Percentiles rank a stretch among this genome's conserved stretches.
Conservation (phyloP, 2,797 vertebrate species). For the Acipenser ruthenus region DNA sequence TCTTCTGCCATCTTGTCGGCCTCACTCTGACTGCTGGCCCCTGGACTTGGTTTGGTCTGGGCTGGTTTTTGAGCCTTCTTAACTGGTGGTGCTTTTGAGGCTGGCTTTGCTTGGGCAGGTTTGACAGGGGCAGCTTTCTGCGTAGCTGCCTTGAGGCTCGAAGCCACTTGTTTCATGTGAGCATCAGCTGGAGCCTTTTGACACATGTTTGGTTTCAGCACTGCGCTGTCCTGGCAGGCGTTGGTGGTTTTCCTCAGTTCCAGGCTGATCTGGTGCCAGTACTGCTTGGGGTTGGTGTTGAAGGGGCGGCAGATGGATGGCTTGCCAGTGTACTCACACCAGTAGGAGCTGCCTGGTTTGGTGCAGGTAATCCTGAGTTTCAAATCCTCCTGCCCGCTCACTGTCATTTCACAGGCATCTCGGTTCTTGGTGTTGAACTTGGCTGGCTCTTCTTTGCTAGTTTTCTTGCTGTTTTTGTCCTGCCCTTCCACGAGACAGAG, state of each 20-base stretch:
- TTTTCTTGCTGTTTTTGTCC: conserved; percentile 38
- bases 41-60: conserved; percentile 14
- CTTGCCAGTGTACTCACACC: conserved; percentile 69
- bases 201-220: conserved; percentile 65
- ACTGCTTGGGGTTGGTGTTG: conserved; percentile 62
- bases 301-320: conserved; percentile 61
- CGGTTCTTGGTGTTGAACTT: conserved; percentile 59
- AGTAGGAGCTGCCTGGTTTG: conserved; percentile 48
- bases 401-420: conserved; percentile 56
- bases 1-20: conserved; percentile 55
- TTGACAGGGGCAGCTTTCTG: conserved; percentile 4
- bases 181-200: conserved; percentile 54
- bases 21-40: conserved; percentile 33
- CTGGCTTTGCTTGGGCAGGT: conserved; percentile 24
- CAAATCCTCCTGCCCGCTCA: conserved; percentile 48
- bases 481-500: conserved; percentile 48
- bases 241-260: conserved; percentile 56
- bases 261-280: conserved; percentile 65
- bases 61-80: background rate
- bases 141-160: conserved; percentile 31
- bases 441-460: conserved; percentile 53
- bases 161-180: conserved; percentile 52
- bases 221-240: conserved; percentile 49
- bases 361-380: conserved; percentile 57
- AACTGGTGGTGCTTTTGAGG: background rate